Evolutionary conservation across 92 coral and sea anemone genomes (phyloP), one percentile per base, ranked within the genome.

Genomic region (Epizoanthus scotinus): DNA sequence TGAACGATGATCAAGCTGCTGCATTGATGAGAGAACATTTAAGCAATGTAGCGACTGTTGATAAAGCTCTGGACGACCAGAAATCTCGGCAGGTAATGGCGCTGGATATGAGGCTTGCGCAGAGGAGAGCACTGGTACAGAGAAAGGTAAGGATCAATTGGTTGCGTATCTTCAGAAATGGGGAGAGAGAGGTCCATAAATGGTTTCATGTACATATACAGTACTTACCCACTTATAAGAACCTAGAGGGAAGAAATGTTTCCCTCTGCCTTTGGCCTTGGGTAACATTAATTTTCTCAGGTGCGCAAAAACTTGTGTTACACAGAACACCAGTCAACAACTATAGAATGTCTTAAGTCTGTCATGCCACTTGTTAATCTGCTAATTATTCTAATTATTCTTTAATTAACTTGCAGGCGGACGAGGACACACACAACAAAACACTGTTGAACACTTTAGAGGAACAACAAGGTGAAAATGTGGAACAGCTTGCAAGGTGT

Each of bases 21-120:
- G 81, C 85, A 15, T 66, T 96, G 19, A 67, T 93, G 58, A 79
- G 86, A 27, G 94, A 94, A 20, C 98, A 96, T 84, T 54, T 96
- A 42, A 79, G 86, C 40, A 92, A 92, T 78, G 86, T 94, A 88
- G 94, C 98, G 7, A 90, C 91, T 19, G 91, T 94, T 24, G 98
- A 96, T 80, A 94, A 91, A 79, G 87, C 89, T 50, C 89, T 90
- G 56, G 99, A 91, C 34, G 99, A 94, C 28, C 98, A 96, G 85
- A 94, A 88, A 65, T 73, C 97, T 6, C 89, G 93, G 63, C 94
- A 95, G 53, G 88, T 87, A 6, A 91, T 96, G 89, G 97, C 98
- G 22, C 87, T 96, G 49, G 99, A 94, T 64, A 96, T 91, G 94
- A 94, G 98, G 63, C 89, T 93, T 24, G 94, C 94, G 3, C 98